Base-by-base conservation (phyloP, 2,113 vertebrate species). In the Todiramphus saurophagus region DNA sequence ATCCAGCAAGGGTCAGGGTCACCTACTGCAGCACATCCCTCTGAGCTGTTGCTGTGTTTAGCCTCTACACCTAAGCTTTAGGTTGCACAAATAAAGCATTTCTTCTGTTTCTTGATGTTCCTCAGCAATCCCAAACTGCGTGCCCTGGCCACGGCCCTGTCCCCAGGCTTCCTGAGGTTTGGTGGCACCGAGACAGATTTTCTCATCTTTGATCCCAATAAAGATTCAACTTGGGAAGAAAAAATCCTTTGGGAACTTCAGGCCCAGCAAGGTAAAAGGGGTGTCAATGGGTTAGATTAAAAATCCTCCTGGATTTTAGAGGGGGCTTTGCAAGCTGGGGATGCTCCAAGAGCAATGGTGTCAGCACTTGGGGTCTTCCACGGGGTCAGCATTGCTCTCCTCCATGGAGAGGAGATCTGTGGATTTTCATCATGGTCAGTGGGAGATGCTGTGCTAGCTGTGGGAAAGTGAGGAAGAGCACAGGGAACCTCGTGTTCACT, bases 141-240 rank as follows among this genome's bases (percentile, higher is more conserved):
- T 41, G 98, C 98, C 6, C 89, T 99, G 51, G 97, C 99, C 0
- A 95, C 53, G 5, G 99, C 98, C 4, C 96, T 99, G 70, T 97
- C 97, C 37, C 99, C 99, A 10, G 98, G 98, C 1, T 99, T 98
- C 86, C 50, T 99, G 88, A 98, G 99, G 59, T 99, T 99, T 33
- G 99, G 99, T 3, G 99, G 99, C 58, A 99, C 99, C 3, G 97
- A 98, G 82, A 98, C 99, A 21, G 99, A 99, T 93, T 99, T 99
- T 86, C 98, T 99, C 78, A 97, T 98, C 90, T 99, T 99, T 90
- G 97, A 95, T 63, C 99, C 99, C 59, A 82, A 96, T 41, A 97
- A 97, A 64, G 63, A 97, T 72, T 94, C 97, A 31, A 97, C 96
- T 13, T 83, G 5, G 1, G 97, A 98, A 88, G 98, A 98, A 89